These are phyloP conservation scores for Onthophagus taurus DNA, from an alignment of 1,140 invertebrate species.

Conservation along the genomic window DNA sequence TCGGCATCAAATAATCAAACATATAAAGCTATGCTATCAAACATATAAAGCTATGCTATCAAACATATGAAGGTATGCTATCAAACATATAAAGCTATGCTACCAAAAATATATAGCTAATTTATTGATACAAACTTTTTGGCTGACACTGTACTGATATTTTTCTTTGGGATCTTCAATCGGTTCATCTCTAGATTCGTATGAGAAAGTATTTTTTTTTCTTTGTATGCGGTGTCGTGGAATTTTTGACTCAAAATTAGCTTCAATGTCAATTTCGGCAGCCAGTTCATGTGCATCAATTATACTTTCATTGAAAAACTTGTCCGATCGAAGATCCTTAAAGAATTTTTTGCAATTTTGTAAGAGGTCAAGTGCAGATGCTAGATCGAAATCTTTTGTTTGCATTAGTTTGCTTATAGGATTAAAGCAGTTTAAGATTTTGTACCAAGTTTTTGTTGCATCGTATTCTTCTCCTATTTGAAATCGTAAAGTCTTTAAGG, in stretches of 20 bases:
- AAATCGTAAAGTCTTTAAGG: too few relatives aligned
- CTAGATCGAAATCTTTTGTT: conserved; percentile 16
- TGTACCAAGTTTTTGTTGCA: conserved; percentile 8
- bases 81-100: too few relatives aligned
- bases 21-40: too few relatives aligned
- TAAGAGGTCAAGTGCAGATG: conserved; percentile 10
- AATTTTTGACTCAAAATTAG: conserved; percentile 16
- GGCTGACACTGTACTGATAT: too few relatives aligned
- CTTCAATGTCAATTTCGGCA: conserved; percentile 12
- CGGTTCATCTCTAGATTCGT: conserved; percentile 15
- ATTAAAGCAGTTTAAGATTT: conserved; percentile 17
- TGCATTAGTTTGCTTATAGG: conserved; percentile 15
- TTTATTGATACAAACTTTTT: too few relatives aligned
- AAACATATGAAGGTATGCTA: too few relatives aligned
- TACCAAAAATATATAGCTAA: too few relatives aligned
- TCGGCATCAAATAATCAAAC: too few relatives aligned
- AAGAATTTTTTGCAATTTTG: conserved; percentile 17
- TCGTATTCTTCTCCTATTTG: conserved; percentile 17
- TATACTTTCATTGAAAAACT: conserved; percentile 8
- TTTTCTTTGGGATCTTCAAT: conserved; percentile 17
- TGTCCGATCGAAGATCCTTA: conserved; percentile 12
- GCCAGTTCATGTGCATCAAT: conserved; percentile 11
- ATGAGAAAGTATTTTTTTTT: conserved; percentile 11
- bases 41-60: too few relatives aligned
- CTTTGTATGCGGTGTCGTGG: conserved; percentile 13